Base-by-base conservation (phyloP, 2,888 invertebrate species). In the Drosophila melanosoma region DNA sequence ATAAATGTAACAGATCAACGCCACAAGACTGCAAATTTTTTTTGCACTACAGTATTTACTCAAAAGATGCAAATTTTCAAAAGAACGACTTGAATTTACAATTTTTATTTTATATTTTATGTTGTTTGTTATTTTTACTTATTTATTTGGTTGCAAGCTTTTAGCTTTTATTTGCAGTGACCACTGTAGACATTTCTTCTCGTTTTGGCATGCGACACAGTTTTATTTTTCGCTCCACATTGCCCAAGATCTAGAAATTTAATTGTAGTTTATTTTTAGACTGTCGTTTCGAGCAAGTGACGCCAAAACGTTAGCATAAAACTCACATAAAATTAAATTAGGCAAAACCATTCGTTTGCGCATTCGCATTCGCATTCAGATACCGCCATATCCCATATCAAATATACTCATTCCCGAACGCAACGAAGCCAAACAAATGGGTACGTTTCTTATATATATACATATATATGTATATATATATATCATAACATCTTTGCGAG, bases 251-350 rank as follows among this genome's bases (percentile, higher is more conserved):
- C 70, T 68, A 20, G 57, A 76, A 72, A 64, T 61, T 67, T 65
- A 77, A 72, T 68, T 57, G 64, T 68, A 48, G 56, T 48, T 74
- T 80, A 79, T 80, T 79, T 74, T 63, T 62, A 62, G 59, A 3
- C 15, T 26, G 42, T 4, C 52, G 42, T 49, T 38, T 59, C 23
- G 73, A 20, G 20, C 6, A 48, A 62, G 76, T 89, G 70, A 74
- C 70, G 66, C 56, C 71, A 80, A 53, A 87, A 89, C 87, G 89
- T 89, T 87, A 87, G 80, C 89, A 85, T 84, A 80, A 74, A 87
- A 77, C 56, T 74, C 70, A 49, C 71, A 89, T 89, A 70, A 87
- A 84, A 69, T 45, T 5, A 23, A 42, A 67, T 81, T 81, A 53
- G 68, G 49, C 64, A 54, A 69, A 36, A 6, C 8, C 12, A 68